Evolutionary conservation across 2,888 invertebrate genomes (phyloP), one percentile per base, ranked within the genome.

Genomic region (Clanis bilineata): DNA sequence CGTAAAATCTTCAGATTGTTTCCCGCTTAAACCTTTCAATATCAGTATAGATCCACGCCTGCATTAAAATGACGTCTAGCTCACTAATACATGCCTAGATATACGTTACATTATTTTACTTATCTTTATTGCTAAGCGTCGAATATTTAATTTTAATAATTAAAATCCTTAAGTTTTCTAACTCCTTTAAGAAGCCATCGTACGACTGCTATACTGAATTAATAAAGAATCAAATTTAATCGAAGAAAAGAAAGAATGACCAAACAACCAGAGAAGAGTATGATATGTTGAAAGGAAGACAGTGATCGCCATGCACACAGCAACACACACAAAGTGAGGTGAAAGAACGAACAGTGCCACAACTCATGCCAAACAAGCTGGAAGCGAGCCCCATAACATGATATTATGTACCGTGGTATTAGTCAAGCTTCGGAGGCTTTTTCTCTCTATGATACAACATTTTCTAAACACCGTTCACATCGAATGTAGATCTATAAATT

Each of bases 321-420:
- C 23, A 25, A 57, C 44, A 28, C 25, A 39, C 25, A 39, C 51
- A 51, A 68, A 73, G 72, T 77, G 76, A 75, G 41, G 63, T 66
- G 71, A 69, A 62, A 21, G 22, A 58, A 62, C 54, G 69, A 71
- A 70, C 66, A 66, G 73, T 71, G 73, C 65, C 68, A 63, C 67
- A 68, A 63, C 57, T 39, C 80, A 79, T 81, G 82, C 74, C 64
- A 64, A 73, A 66, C 65, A 72, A 77, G 79, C 79, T 62, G 69
- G 65, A 83, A 80, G 82, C 82, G 67, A 79, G 77, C 79, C 79
- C 79, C 80, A 71, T 77, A 79, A 77, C 86, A 71, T 75, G n/a
- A n/a, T n/a, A n/a, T n/a, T n/a, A 71, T 68, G 77, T 78, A 83
- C 77, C 80, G 80, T 80, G 77, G 74, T 80, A 76, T 75, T 69